Evolutionary conservation across 2,888 invertebrate species (phyloP), one percentile per base, ranked within the genome.

Genomic region (Pachymerium ferrugineum): DNA sequence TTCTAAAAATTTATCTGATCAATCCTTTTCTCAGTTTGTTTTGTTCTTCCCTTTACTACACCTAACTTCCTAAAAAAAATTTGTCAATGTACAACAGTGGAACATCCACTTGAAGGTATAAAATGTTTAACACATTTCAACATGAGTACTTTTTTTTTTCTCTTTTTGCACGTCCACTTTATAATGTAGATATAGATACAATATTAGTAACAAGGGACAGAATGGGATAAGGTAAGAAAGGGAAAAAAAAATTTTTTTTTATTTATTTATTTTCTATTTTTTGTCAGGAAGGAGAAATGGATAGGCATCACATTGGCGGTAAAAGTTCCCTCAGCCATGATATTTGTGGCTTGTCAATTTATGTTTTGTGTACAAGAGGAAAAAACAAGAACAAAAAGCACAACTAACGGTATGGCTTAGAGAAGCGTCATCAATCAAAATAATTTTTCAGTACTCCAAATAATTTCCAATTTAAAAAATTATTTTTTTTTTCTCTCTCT

Each of bases 1-100:
- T n/a, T n/a, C n/a, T n/a, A n/a, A 62, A 10, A 62, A 62, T 28
- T 62, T 62, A 62, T 22, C 62, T 22, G 62, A 62, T 62, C 28
- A 62, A 62, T 28, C 25, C 62, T 22, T 62, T 62, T 62, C 28
- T 25, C 28, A 62, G 25, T 28, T 14, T 62, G 62, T 62, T 62
- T 47, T 62, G 25, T 62, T 62, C 62, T 62, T 69, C 70, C 70
- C 70, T 69, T 33, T 69, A 69, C 70, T 69, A 69, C 30, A 33
- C 70, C 70, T 69, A 69, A 30, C 30, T 33, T 33, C 70, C 33
- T 69, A 30, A 33, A 69, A 69, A 69, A 69, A 69, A 69, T 33
- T 69, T 69, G 70, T 33, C 30, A 69, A 62, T 62, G 62, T 30
- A 69, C 70, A 69, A 69, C 70, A 69, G 70, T 69, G 70, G 70